Evolutionary conservation across 2,797 vertebrate genomes (phyloP), one percentile per base, ranked within the genome.

Genomic region (Scomberomorus guttatus): DNA sequence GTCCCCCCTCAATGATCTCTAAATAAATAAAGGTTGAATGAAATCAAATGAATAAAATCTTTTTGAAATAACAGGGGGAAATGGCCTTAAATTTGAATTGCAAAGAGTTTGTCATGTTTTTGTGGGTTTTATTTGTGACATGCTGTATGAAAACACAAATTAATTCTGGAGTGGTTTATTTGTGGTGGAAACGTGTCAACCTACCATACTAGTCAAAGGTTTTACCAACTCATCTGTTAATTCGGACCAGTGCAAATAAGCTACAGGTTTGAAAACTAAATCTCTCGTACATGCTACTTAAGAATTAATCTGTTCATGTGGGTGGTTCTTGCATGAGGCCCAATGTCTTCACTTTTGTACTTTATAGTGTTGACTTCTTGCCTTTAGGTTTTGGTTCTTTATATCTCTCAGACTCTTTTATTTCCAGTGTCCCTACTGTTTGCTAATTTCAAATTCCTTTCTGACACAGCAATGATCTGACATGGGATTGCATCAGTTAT

Each of bases 361-460:
- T 56, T 44, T 42, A n/a, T 13, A 56, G 1, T 42, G 3, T 18
- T 62, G 20, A 58, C 27, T 24, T 18, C 2, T 29, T 54, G 9
- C 24, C 13, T 65, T 64, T 5, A 13, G 27, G 20, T 70, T 42
- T 24, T 32, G 9, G 37, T 42, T 51, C 29, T 50, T 3, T 58
- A 20, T 27, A 3, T 57, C 17, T 57, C 10, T 6, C 10, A 5
- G 32, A 25, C 27, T 37, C 34, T 60, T 22, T 63, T 34, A 58
- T 42, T 81, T 11, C 42, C 15, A 62, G 0, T 34, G 18, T 66
- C 37, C 10, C 27, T 24, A 32, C 56, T 20, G 59, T 71, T 66
- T 15, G 29, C 52, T 69, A 27, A 78, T 78, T 67, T 74, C n/a
- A 46, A 67, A 3, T 54, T 34, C n/a, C 3, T 17, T n/a, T 46